These are phyloP conservation scores for Chamaea fasciata DNA, from an alignment of 2,113 vertebrate genomes.

Conservation along the genomic window DNA sequence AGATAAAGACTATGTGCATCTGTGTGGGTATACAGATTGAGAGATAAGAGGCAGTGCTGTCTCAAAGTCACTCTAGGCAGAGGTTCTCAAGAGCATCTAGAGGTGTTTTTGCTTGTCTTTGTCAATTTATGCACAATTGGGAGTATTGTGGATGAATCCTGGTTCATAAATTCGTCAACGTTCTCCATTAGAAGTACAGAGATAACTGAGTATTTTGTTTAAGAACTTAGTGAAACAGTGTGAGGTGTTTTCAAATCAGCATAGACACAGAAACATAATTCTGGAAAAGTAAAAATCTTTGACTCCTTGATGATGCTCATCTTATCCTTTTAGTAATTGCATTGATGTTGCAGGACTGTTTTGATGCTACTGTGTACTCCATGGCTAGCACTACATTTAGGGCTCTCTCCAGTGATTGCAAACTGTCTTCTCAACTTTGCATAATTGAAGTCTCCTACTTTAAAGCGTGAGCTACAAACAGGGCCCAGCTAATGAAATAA, in stretches of 20 bases:
- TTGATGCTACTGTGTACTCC: background rate
- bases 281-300: background rate
- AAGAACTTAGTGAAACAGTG: background rate
- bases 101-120: background rate
- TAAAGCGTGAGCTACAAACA: background rate
- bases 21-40: background rate
- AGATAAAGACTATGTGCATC: background rate
- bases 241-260: background rate
- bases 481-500: background rate
- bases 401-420: background rate
- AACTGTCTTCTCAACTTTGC: background rate
- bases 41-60: background rate
- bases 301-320: background rate
- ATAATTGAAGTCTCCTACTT: background rate
- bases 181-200: accelerated
- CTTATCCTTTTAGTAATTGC: background rate
- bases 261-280: background rate
- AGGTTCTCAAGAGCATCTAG: background rate
- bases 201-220: background rate
- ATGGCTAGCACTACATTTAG: background rate
- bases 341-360: background rate
- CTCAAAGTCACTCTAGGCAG: background rate
- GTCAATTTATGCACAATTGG: background rate
- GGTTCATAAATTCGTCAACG: background rate
- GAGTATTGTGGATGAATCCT: background rate